These are phyloP conservation scores for Lasioglossum vierecki DNA, from an alignment of 2,888 invertebrate species.

Conservation along the genomic window DNA sequence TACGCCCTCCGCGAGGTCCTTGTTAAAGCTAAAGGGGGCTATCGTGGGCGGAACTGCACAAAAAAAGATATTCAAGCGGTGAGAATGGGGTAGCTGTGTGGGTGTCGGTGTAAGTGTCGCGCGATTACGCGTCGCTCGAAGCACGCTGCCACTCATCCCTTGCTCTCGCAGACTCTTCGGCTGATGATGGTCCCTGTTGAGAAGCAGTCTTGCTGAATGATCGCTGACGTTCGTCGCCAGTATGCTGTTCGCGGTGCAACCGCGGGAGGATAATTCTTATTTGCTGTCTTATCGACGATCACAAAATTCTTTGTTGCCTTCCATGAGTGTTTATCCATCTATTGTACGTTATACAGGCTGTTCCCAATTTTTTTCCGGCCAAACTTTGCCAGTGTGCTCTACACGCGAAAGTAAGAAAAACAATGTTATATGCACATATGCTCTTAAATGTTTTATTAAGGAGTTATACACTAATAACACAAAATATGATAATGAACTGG, in stretches of 20 bases:
- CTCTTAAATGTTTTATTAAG: too few species aligned
- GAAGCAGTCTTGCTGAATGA: background rate
- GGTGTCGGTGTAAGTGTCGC: slow-evolving; percentile 24
- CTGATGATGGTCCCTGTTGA: slow-evolving; percentile 16
- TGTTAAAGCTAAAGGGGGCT: slow-evolving; percentile 92
- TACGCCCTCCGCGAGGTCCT: slow-evolving; percentile 90
- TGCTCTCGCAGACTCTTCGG: slow-evolving; percentile 1
- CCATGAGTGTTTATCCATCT: too few species aligned
- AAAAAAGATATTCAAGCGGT: slow-evolving; percentile 66
- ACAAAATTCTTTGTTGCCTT: background rate
- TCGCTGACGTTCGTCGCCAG: background rate
- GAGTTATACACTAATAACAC: too few species aligned
- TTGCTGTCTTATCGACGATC: background rate
- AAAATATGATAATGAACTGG: too few species aligned
- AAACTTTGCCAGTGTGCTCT: too few species aligned
- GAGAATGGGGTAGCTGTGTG: slow-evolving; percentile 34
- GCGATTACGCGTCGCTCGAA: background rate
- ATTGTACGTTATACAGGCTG: too few species aligned
- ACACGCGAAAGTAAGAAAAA: too few species aligned
- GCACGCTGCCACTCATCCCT: background rate
- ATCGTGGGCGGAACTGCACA: slow-evolving; percentile 92
- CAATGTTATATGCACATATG: too few species aligned
- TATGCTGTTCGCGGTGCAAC: background rate
- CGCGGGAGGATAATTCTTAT: background rate
- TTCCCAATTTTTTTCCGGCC: too few species aligned